Evolutionary conservation across 2,113 vertebrate genomes (phyloP).

Genomic region (Coturnix japonica): DNA sequence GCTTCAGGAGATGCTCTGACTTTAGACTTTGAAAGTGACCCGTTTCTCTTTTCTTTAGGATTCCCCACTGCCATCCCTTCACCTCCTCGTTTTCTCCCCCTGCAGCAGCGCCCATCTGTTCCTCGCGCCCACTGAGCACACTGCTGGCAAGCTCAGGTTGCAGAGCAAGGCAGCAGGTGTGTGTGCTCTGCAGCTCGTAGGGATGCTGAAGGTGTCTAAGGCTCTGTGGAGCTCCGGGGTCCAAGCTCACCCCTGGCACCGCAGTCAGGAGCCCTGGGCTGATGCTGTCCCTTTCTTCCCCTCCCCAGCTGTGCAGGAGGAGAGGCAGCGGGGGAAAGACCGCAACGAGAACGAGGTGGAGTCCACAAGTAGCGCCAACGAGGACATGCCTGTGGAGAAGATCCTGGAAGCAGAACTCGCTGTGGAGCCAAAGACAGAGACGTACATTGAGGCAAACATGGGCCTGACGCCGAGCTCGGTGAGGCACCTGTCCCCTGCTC

Average conservation of each 20-base stretch:
- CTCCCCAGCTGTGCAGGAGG: conserved; percentile 94
- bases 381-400: conserved; percentile 99
- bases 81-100: neutral
- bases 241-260: neutral
- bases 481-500: conserved; percentile 59
- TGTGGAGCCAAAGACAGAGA: conserved; percentile 97
- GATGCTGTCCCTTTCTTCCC: neutral
- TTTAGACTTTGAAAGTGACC: neutral
- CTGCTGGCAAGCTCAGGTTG: neutral
- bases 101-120: neutral
- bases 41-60: neutral
- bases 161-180: neutral
- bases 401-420: conserved; percentile 96
- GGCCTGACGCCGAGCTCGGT: conserved; percentile 93
- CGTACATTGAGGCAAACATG: conserved; percentile 93
- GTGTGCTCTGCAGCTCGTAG: neutral
- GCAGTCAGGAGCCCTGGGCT: accelerated
- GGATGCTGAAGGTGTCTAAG: accelerated
- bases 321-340: conserved; percentile 96
- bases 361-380: conserved; percentile 91
- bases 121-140: neutral
- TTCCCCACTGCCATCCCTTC: neutral
- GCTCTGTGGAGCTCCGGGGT: neutral
- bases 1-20: neutral
- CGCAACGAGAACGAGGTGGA: conserved; percentile 93